Percentiles rank a stretch among this genome's conserved stretches.
These are phyloP conservation scores for Galeopsomyia nigrocyanea DNA, from an alignment of 2,888 invertebrate species.

Conservation along the genomic window DNA sequence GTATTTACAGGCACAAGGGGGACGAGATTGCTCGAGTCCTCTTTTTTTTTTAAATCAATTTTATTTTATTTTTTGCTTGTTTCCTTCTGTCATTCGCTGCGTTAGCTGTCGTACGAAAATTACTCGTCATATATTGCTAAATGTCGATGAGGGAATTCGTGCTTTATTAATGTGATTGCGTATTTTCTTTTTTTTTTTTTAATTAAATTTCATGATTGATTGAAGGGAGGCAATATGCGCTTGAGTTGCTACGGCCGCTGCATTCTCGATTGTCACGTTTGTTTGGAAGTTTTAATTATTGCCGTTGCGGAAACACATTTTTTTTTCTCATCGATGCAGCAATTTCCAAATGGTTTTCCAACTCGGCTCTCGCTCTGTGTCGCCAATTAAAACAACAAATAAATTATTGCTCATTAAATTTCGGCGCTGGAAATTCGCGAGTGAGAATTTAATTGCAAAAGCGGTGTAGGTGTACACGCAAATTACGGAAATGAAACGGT, in stretches of 20 bases:
- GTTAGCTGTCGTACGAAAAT: constrained; percentile 27
- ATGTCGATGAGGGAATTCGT: constrained; percentile 25
- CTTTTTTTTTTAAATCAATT: too few relatives aligned
- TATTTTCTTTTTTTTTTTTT: constrained; percentile 13
- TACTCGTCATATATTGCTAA: constrained; percentile 18
- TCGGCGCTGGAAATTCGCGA: too few relatives aligned
- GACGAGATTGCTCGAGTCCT: background rate
- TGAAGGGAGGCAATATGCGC: background rate
- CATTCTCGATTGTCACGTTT: background rate
- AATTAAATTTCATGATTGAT: constrained; percentile 38
- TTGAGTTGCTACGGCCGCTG: background rate
- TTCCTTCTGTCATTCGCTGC: constrained; percentile 18
- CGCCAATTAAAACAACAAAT: too few relatives aligned
- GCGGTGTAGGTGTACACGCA: too few relatives aligned
- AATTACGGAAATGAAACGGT: too few relatives aligned
- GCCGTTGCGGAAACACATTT: too few relatives aligned
- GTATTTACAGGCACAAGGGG: background rate
- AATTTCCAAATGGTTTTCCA: too few relatives aligned
- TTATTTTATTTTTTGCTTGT: background rate
- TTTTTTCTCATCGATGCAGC: too few relatives aligned
- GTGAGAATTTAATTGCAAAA: too few relatives aligned
- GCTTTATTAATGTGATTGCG: constrained; percentile 35
- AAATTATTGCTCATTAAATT: too few relatives aligned
- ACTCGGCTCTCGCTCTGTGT: too few relatives aligned
- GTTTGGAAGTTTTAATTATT: background rate